Base-by-base conservation (phyloP, 2,797 vertebrate genomes). In the Glossophaga mutica region DNA sequence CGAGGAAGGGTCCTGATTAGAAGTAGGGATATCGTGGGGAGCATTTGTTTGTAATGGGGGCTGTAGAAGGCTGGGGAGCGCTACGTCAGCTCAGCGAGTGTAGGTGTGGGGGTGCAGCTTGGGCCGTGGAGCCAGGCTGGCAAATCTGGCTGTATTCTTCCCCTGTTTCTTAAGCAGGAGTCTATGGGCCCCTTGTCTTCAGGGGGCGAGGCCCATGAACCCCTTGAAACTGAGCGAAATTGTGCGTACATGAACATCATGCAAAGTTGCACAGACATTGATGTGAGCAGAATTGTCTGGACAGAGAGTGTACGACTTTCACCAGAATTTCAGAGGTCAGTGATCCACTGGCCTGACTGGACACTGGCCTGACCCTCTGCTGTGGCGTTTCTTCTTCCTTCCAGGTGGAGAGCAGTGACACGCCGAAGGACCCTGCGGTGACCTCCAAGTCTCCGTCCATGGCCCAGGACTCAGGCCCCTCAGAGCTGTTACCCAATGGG, bases 401-500 rank as follows among this genome's bases (percentile, higher is more conserved):
- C 70, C 96, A 99, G 99, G 98, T 98, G 94, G 98, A 99, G 62
- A 98, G 97, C 97, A 98, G 98, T 19, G 98, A 98, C 83, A 97
- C 95, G 16, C 98, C 97, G 98, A 98, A 99, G 98, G 99, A 99
- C 98, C 90, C 85, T 0, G 97, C 98, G 3, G 98, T 98, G 18
- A 97, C 98, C 87, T 98, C 98, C 97, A 99, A 99, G 98, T 99
- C 98, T 98, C 99, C 98, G 77, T 95, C 98, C 5, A 97, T 98
- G 46, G 97, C 98, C 97, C 97, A 98, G 29, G 99, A 99, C 95
- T 98, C 98, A 94, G 98, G 98, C 96, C 97, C 99, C 11, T 97
- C 98, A 90, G 98, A 99, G 82, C 99, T 98, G 90, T 98, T 99
- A 98, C 99, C 99, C 98, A 99, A 99, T 19, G 99, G 99, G 92